phyloP scores from a whole-genome alignment of 2,888 invertebrate species.

The Torymus auratus region DNA sequence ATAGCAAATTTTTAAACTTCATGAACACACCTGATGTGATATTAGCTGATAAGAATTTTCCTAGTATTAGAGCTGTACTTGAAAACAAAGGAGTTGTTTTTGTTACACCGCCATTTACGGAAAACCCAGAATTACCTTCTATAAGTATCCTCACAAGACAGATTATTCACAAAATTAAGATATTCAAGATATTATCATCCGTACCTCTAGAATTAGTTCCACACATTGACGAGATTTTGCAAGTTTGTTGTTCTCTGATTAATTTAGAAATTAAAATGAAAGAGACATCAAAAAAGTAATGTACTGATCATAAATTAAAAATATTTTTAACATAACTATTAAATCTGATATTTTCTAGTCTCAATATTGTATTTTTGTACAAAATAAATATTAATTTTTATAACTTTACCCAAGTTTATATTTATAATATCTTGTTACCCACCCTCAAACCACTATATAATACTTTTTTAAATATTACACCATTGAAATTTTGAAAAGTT shows the following conservation, averaged over 20 bases:
- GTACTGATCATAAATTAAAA: too few relatives aligned
- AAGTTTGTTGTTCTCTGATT: conserved; percentile 27
- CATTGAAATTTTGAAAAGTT: too few relatives aligned
- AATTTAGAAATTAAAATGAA: conserved; percentile 14
- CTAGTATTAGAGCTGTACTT: conserved; percentile 48
- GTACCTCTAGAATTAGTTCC: conserved; percentile 9
- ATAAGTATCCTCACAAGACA: not conserved
- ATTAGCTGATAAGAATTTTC: conserved; percentile 54
- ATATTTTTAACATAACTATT: not conserved
- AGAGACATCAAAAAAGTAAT: not conserved
- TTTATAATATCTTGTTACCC: too few relatives aligned
- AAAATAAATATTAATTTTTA: too few relatives aligned
- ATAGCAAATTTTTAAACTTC: conserved; percentile 54
- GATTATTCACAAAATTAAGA: conserved; percentile 3
- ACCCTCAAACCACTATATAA: not conserved
- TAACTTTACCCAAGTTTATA: too few relatives aligned
- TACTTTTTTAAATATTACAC: too few relatives aligned
- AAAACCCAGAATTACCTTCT: not conserved
- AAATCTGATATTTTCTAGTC: not conserved
- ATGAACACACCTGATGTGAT: conserved; percentile 58
- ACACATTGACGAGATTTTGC: conserved; percentile 18
- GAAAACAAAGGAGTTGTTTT: conserved; percentile 3
- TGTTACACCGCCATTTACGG: not conserved
- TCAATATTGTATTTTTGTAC: not conserved
- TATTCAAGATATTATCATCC: conserved; percentile 22